Evolutionary conservation across 2,888 invertebrate genomes (phyloP), one percentile per base, ranked within the genome.

Genomic region (Lepidochitona cinerea): DNA sequence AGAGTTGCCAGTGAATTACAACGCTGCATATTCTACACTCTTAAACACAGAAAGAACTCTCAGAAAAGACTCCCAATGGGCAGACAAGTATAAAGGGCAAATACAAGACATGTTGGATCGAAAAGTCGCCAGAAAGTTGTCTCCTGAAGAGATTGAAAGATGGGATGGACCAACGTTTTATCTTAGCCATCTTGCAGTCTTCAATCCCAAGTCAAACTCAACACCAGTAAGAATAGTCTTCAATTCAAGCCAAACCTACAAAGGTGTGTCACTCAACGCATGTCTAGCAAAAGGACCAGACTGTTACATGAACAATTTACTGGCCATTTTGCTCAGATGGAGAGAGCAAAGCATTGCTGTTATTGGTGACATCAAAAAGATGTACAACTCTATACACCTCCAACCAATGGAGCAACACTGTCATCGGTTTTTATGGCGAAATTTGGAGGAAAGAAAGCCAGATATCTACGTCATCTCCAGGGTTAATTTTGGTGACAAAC

Each of bases 1-100:
- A 3, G 32, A 4, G n/a, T 72, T 72, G 33, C 72, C 72, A 68
- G 54, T 68, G 29, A 72, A 68, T 35, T 72, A 69, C 49, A 1
- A 32, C 18, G 18, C 41, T 26, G 67, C 68, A 23, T 37, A 37
- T 29, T 26, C 54, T 36, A 72, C 72, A 32, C 59, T 72, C 2
- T 18, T 7, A 12, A 52, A 36, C 35, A 72, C 68, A 7, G 72
- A 72, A 23, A n/a, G 37, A 29, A 67, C 36, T 6, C 7, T 59
- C 36, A 35, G 9, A 18, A 59, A 37, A 41, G 71, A 64, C 29
- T 12, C 26, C 0, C 59, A 68, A 37, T 68, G 68, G 68, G 23
- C 37, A 12, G 3, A 14, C 5, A 54, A n/a, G 7, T 68, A 72
- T 33, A 26, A 64, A 35, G 3, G 12, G 29, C 71, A 64, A 35